Base-by-base conservation (phyloP, 2,113 vertebrate species). In the Salminus brasiliensis region DNA sequence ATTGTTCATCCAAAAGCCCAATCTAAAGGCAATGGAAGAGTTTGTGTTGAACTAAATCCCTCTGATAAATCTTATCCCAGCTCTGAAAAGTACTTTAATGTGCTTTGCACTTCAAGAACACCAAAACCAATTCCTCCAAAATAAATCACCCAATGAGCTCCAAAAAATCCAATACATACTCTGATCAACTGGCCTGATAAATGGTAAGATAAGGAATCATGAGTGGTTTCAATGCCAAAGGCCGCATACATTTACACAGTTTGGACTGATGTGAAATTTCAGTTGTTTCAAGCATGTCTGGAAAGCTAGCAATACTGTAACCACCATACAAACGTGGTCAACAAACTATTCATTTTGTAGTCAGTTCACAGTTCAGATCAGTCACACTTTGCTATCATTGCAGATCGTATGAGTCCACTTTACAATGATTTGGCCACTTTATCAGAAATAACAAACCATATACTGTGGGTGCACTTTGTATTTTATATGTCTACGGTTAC, bases 161-260 rank as follows among this genome's bases (percentile, higher is more conserved):
- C 30, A n/a, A 34, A 45, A 27, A 67, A 41, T 4, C 34, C 47
- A 39, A 55, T 66, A 41, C 63, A 52, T 23, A 8, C 39, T 55
- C 60, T 55, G 65, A 25, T 36, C 68, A 60, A 71, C 29, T 10
- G 36, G 49, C 16, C 8, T 30, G 70, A 72, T 72, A n/a, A 55
- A 36, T 36, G 47, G 36, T 55, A 55, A 36, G 70, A 55, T 15
- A 21, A 71, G 27, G 52, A 55, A 55, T 55, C n/a, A 25, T 25
- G 23, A 55, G 23, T n/a, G 3, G n/a, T n/a, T 5, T 23, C 52
- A 55, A 45, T 10, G 43, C 21, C 3, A 21, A 5, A 52, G 18
- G 18, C 12, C 16, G 47, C 4, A 21, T 7, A 41, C 39, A 52
- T 23, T 55, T 53, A 21, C 21, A 53, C 45, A 5, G 5, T 47